phyloP scores from a whole-genome alignment of 2,113 vertebrate genomes.

The Physeter macrocephalus region DNA sequence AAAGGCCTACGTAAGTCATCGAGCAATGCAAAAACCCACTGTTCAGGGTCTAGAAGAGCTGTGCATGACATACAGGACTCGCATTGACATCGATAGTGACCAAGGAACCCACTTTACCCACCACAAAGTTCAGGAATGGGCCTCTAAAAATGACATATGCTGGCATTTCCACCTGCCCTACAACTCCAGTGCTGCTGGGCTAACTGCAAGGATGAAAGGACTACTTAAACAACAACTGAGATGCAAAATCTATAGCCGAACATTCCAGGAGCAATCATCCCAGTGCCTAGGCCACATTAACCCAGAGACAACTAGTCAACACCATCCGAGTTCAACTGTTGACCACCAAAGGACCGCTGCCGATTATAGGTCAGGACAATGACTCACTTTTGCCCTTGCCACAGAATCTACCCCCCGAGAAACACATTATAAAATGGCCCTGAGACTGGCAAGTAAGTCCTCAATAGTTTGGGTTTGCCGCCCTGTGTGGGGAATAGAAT shows the following conservation, averaged over 20 bases:
- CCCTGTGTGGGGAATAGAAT: neutral
- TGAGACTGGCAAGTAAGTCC: neutral
- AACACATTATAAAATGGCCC: neutral
- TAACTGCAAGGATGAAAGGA: no score
- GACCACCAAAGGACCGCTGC: neutral
- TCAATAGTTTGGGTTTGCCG: neutral
- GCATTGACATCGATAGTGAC: accelerated
- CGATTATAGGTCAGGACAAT: neutral
- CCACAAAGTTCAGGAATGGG: neutral
- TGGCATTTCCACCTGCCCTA: neutral
- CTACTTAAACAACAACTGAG: no score
- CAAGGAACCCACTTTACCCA: neutral
- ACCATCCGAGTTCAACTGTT: neutral
- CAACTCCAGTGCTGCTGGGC: neutral
- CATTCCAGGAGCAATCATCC: neutral
- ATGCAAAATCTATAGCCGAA: no score
- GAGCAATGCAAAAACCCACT: neutral
- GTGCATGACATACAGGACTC: neutral
- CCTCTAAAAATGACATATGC: neutral
- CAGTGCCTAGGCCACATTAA: neutral
- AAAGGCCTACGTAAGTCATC: neutral
- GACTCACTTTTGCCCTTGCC: neutral
- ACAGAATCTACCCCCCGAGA: neutral
- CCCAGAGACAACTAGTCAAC: neutral
- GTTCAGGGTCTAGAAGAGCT: neutral